A percentile compares a stretch with the other conserved stretches of the same genome.
Conservation (phyloP, 2,797 vertebrate genomes). For the Myripristis murdjan region DNA sequence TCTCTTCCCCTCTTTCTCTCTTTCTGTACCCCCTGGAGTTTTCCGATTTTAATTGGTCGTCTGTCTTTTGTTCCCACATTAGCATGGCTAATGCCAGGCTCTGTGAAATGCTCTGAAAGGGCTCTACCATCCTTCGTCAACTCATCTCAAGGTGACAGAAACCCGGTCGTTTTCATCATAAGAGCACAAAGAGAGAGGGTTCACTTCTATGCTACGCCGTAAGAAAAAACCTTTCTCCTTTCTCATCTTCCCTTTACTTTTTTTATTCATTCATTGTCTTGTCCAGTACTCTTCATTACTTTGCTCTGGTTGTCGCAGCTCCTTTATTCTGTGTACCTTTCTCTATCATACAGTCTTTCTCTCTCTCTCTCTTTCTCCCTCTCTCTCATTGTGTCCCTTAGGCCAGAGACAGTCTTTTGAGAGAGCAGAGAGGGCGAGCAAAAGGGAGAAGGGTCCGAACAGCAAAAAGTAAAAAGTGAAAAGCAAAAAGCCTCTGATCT, state of each 20-base stretch:
- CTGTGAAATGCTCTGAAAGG: constrained; percentile 42
- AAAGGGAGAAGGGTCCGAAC: not conserved
- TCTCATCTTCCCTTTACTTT: constrained; percentile 3
- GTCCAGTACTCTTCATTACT: not conserved
- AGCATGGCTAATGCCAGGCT: constrained; percentile 57
- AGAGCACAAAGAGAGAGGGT: constrained; percentile 33
- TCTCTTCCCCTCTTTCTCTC: not conserved
- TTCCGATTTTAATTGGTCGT: constrained; percentile 20
- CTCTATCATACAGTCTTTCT: not conserved
- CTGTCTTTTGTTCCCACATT: constrained; percentile 11
- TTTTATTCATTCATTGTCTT: not conserved
- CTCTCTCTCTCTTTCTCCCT: not conserved
- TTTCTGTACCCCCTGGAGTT: constrained; percentile 8
- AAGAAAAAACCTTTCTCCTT: constrained; percentile 7
- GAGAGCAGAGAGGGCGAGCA: not conserved
- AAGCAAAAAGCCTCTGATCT: constrained; percentile 34
- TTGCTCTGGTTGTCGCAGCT: not conserved
- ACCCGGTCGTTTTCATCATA: constrained; percentile 29
- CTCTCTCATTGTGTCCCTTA: not conserved
- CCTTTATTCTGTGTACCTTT: not conserved
- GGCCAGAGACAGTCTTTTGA: not conserved
- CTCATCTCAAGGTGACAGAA: constrained; percentile 49
- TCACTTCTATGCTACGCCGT: constrained; percentile 2
- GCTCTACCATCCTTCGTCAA: constrained; percentile 47
- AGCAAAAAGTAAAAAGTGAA: not conserved